These are phyloP conservation scores for Pegea sp. DNA, from an alignment of 23 tunicate genomes.

Conservation along the genomic window DNA sequence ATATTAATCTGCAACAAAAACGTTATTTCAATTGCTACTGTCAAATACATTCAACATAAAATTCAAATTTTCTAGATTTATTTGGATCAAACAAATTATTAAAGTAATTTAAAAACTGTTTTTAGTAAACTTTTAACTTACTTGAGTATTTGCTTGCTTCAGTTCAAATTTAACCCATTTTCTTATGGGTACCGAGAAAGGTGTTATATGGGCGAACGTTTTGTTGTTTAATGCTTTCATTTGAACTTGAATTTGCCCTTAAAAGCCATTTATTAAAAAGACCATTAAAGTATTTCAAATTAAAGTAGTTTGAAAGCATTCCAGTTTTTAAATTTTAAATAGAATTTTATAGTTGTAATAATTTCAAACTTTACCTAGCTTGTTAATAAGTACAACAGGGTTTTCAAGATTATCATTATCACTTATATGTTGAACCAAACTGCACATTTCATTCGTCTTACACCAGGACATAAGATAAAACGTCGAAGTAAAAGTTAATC, in stretches of 20 bases:
- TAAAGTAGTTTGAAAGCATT: too few relatives aligned
- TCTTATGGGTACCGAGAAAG: slow-evolving; percentile 36
- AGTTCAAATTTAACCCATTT: slow-evolving; percentile 51
- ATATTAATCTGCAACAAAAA: slow-evolving; percentile 41
- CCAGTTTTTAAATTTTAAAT: too few relatives aligned
- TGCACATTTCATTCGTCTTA: slow-evolving; percentile 13
- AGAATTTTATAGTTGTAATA: too few relatives aligned
- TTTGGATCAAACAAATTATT: too few relatives aligned
- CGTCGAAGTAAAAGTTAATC: slow-evolving; percentile 22
- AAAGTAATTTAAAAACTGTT: too few relatives aligned
- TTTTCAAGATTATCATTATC: slow-evolving; percentile 16
- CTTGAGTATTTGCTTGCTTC: slow-evolving; percentile 28
- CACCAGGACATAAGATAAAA: slow-evolving; percentile 30
- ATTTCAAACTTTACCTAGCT: slow-evolving; percentile 12
- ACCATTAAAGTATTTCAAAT: too few relatives aligned
- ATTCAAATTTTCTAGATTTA: too few relatives aligned
- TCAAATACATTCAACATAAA: not conserved
- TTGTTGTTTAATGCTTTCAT: slow-evolving; percentile 10
- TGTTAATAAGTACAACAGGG: slow-evolving; percentile 31
- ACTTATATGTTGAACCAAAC: slow-evolving; percentile 55
- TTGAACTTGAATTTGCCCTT: slow-evolving; percentile 50
- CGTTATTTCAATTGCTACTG: not conserved
- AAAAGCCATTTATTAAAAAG: too few relatives aligned
- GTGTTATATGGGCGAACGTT: slow-evolving; percentile 24
- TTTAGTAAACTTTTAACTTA: too few relatives aligned